These are phyloP conservation scores for Prinia subflava DNA, from an alignment of 2,113 vertebrate species.

Conservation along the genomic window DNA sequence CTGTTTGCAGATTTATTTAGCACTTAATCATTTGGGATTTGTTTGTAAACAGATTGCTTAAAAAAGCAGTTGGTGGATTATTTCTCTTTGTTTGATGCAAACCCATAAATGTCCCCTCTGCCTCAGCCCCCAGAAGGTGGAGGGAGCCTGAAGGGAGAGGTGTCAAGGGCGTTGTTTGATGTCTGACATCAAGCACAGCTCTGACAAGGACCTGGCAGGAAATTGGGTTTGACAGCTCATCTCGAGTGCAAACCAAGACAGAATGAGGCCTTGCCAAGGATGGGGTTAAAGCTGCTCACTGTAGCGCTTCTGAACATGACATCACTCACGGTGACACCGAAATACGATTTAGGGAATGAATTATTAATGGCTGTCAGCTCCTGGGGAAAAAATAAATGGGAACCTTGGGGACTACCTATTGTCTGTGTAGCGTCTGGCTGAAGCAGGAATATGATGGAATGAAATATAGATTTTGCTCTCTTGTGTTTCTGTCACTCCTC, in stretches of 20 bases:
- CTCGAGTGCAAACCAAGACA: constrained; percentile 29
- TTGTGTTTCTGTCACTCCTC: not conserved
- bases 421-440: not conserved
- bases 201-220: constrained; percentile 52
- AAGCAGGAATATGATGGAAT: not conserved
- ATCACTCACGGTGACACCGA: constrained; percentile 7
- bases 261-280: constrained; percentile 48
- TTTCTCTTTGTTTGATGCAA: not conserved
- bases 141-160: not conserved
- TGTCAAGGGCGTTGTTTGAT: constrained; percentile 8
- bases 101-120: not conserved
- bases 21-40: constrained; percentile 2
- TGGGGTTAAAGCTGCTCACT: not conserved
- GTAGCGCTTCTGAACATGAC: constrained; percentile 11
- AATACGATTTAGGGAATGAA: constrained; percentile 30
- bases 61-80: not conserved
- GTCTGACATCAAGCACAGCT: constrained; percentile 17
- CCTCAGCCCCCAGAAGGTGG: not conserved
- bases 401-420: not conserved
- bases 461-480: not conserved
- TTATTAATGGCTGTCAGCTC: constrained; percentile 32
- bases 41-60: constrained; percentile 47
- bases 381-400: not conserved
- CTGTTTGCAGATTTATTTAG: constrained; percentile 10
- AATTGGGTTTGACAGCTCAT: constrained; percentile 44